Conservation (phyloP, 2,113 vertebrate species). For the Charina bottae region DNA sequence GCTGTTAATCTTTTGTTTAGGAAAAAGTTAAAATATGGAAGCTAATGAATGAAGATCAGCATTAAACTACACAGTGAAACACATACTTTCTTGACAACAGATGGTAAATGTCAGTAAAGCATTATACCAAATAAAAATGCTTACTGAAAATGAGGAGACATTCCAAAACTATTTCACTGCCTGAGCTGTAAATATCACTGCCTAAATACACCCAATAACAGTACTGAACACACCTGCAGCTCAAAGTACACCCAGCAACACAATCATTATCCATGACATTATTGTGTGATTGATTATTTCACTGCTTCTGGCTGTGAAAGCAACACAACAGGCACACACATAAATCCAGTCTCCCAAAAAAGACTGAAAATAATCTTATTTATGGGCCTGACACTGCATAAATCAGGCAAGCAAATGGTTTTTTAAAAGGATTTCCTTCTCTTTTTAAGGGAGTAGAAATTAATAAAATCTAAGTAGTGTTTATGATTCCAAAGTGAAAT, state of each 20-base stretch:
- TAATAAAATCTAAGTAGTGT: conserved; percentile 39
- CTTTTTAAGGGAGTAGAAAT: conserved; percentile 37
- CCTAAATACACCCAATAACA: conserved; percentile 48
- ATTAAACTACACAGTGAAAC: not conserved
- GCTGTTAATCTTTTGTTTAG: not conserved
- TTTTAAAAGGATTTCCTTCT: conserved; percentile 34
- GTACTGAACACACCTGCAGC: conserved; percentile 62
- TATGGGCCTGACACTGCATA: conserved; percentile 61
- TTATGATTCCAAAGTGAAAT: conserved; percentile 37
- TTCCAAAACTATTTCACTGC: conserved; percentile 57
- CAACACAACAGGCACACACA: conserved; percentile 27
- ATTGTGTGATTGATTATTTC: conserved; percentile 70
- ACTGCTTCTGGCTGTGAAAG: conserved; percentile 69
- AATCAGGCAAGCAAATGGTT: conserved; percentile 50
- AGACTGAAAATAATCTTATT: conserved; percentile 62
- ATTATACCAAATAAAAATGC: conserved; percentile 1
- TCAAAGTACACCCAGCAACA: conserved; percentile 61
- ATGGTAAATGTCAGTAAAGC: conserved; percentile 9
- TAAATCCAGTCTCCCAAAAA: conserved; percentile 45
- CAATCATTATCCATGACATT: conserved; percentile 63
- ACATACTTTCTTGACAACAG: conserved; percentile 22
- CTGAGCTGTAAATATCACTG: conserved; percentile 47
- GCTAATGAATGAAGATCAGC: conserved; percentile 9
- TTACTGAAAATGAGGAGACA: conserved; percentile 40
- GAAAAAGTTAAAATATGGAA: not conserved